Percentiles rank a stretch among this genome's conserved stretches.
Conservation (phyloP, 2,888 invertebrate genomes). For the Vandiemenella viatica region DNA sequence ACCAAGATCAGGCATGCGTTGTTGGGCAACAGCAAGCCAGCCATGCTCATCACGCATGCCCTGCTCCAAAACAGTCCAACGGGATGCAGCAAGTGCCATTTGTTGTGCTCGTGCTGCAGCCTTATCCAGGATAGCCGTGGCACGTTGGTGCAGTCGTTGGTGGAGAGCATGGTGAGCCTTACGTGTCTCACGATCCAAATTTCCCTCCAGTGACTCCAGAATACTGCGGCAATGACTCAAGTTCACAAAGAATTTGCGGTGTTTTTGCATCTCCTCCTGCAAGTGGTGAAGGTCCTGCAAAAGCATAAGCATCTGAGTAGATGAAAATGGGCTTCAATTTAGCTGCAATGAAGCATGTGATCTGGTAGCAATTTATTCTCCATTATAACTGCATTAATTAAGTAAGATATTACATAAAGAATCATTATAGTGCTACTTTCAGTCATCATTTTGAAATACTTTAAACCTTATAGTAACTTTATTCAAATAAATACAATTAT, state of each 20-base stretch:
- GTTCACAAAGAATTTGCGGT: constrained; percentile 76
- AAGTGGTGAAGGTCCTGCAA: constrained; percentile 63
- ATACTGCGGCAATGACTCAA: constrained; percentile 75
- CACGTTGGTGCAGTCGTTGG: constrained; percentile 58
- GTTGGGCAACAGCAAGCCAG: constrained; percentile 71
- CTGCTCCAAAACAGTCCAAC: constrained; percentile 67
- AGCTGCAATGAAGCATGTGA: too few species aligned
- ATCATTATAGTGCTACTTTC: too few species aligned
- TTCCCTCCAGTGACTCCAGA: constrained; percentile 69
- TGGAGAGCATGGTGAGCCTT: constrained; percentile 57
- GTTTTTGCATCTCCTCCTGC: constrained; percentile 81
- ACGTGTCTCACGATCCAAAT: constrained; percentile 65
- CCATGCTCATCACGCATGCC: constrained; percentile 69
- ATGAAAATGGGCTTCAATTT: too few species aligned
- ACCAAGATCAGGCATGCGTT: constrained; percentile 65
- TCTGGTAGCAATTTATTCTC: too few species aligned
- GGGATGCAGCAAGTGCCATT: constrained; percentile 70
- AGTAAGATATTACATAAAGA: too few species aligned
- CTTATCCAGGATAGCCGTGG: constrained; percentile 59
- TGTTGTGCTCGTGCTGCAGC: constrained; percentile 68
- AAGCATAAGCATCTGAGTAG: too few species aligned
- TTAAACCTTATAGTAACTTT: too few species aligned
- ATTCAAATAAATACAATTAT: too few species aligned
- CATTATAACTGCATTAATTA: too few species aligned
- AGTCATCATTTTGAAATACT: too few species aligned